A percentile compares a stretch with the other conserved stretches of the same genome.
Evolutionary conservation across 2,113 vertebrate species (phyloP).

Genomic region (Alethe castanea): DNA sequence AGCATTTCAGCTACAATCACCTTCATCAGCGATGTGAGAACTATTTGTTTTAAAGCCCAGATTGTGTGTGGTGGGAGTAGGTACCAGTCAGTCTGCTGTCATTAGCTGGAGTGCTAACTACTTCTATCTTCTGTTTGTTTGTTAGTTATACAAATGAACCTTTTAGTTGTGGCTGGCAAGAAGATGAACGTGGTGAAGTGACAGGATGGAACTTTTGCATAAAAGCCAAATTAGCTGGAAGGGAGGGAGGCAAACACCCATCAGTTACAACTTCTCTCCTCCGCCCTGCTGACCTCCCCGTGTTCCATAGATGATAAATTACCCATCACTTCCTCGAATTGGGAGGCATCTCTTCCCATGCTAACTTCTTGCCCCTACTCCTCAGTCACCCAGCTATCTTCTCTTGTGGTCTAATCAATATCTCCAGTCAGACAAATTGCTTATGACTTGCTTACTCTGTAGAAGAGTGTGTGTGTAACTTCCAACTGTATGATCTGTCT

Average conservation of each 20-base stretch:
- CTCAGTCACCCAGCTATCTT: background rate
- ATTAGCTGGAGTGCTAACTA: conserved; percentile 20
- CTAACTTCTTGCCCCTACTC: background rate
- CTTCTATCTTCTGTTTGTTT: background rate
- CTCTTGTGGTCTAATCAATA: background rate
- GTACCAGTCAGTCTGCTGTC: background rate
- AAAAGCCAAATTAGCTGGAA: background rate
- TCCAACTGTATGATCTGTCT: background rate
- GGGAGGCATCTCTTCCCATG: background rate
- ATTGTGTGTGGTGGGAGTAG: background rate
- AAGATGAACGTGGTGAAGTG: background rate
- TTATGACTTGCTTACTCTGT: conserved; percentile 13
- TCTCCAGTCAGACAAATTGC: background rate
- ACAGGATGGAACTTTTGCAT: background rate
- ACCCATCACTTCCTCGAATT: background rate
- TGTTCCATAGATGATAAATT: conserved; percentile 15
- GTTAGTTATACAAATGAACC: background rate
- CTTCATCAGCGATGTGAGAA: conserved; percentile 6
- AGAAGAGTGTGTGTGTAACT: background rate
- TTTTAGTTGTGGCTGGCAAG: background rate
- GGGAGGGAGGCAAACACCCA: background rate
- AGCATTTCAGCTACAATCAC: conserved; percentile 3
- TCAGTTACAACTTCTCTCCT: background rate
- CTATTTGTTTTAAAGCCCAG: conserved; percentile 21
- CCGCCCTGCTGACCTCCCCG: accelerated